Evolutionary conservation across 2,888 invertebrate species (phyloP).

Genomic region (Geophilus truncorum): DNA sequence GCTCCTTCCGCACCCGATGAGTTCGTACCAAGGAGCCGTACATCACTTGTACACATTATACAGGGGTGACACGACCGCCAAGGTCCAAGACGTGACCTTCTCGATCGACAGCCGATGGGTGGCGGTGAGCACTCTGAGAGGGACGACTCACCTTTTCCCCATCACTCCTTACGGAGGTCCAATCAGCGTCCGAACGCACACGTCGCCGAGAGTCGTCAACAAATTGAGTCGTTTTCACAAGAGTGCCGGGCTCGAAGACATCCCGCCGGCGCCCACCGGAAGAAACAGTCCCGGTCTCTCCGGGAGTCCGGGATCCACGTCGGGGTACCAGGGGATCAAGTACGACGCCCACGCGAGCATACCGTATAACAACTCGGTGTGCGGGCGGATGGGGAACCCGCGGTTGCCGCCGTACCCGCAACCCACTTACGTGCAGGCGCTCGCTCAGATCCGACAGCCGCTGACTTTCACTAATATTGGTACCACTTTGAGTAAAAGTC

Average conservation of each 20-base stretch:
- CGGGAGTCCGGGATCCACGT: conserved; percentile 46
- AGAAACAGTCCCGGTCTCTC: conserved; percentile 63
- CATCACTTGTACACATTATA: conserved; percentile 94
- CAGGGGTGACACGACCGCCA: conserved; percentile 91
- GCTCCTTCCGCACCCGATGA: conserved; percentile 86
- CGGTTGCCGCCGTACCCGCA: conserved; percentile 86
- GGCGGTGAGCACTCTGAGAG: conserved; percentile 88
- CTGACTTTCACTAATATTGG: conserved; percentile 40
- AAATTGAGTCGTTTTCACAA: conserved; percentile 90
- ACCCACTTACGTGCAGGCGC: conserved; percentile 70
- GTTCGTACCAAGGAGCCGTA: conserved; percentile 77
- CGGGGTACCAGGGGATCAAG: conserved; percentile 35
- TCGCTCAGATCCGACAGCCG: conserved; percentile 72
- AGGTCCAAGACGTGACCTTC: conserved; percentile 85
- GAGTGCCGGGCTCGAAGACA: conserved; percentile 75
- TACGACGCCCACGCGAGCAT: conserved; percentile 56
- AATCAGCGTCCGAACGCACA: conserved; percentile 86
- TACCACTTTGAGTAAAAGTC: conserved; percentile 38
- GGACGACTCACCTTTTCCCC: conserved; percentile 97
- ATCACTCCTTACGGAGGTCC: conserved; percentile 93
- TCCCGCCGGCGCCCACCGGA: conserved; percentile 56
- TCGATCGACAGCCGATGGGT: conserved; percentile 92
- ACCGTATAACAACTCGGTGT: conserved; percentile 51
- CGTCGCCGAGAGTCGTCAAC: conserved; percentile 89
- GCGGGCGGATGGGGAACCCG: conserved; percentile 60